Base-by-base conservation (phyloP, 2,888 invertebrate species). In the Drosophila aldrichi region DNA sequence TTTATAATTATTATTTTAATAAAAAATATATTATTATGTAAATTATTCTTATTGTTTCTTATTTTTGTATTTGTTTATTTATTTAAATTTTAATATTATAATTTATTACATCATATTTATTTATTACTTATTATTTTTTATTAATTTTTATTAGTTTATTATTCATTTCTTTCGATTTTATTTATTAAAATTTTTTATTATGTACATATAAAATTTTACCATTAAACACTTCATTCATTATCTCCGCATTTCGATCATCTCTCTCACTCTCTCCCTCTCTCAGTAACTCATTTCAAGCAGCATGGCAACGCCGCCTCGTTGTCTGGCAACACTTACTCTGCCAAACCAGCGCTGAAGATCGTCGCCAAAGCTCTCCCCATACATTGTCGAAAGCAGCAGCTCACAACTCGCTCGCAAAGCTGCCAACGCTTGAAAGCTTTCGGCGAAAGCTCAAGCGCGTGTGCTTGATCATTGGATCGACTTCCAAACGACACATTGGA, bases 331-430 rank as follows among this genome's bases (percentile, higher is more conserved):
- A 32, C 64, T 63, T 16, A 49, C 55, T 48, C 29, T 8, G 18
- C n/a, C 12, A 58, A 59, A 56, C 48, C 40, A 60, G 38, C 54
- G 51, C 57, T 64, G 48, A 22, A 56, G 59, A 61, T 74, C 58
- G 43, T 48, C n/a, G 2, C 29, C 16, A 68, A 65, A 73, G 78
- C 77, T 73, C 18, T 52, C 32, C 46, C 9, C 22, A 38, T 12
- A 25, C 36, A 52, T 49, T 48, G 51, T 57, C 63, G 70, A 77
- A 70, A 73, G 70, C 67, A 56, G 72, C 82, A 73, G 78, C 74
- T 81, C 69, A 64, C 71, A 78, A 74, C 71, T 78, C 70, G 40
- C 40, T 52, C 32, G 70, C 67, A 69, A 72, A 70, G 63, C 80
- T 65, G 72, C 10, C 36, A 41, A 29, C 46, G 29, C 48, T 22